phyloP scores from a whole-genome alignment of 2,888 invertebrate genomes.

The Meloe dianella region DNA sequence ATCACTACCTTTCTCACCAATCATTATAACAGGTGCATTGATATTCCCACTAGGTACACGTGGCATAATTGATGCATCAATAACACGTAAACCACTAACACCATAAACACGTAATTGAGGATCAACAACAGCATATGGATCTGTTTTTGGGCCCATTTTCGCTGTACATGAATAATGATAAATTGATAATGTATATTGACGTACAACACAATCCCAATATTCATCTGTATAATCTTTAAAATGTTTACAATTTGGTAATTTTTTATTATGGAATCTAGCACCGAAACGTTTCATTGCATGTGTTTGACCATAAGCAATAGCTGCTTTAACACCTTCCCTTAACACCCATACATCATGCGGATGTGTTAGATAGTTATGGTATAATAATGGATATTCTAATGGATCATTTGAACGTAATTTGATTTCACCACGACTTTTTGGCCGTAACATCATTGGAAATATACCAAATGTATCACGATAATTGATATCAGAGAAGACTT shows the following conservation, averaged over 20 bases:
- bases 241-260: slow-evolving; percentile 69
- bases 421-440: slow-evolving; percentile 83
- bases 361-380: slow-evolving; percentile 83
- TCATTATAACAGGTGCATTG: slow-evolving; percentile 89
- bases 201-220: slow-evolving; percentile 88
- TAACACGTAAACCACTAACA: slow-evolving; percentile 76
- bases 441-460: slow-evolving; percentile 79
- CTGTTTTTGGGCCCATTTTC: slow-evolving; percentile 83
- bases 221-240: slow-evolving; percentile 79
- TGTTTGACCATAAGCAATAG: slow-evolving; percentile 76
- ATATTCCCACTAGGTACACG: slow-evolving; percentile 88
- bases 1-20: slow-evolving; percentile 88
- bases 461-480: slow-evolving; percentile 78
- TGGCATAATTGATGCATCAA: slow-evolving; percentile 89
- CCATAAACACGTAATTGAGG: slow-evolving; percentile 79
- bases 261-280: slow-evolving; percentile 79
- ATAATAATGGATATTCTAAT: slow-evolving; percentile 89
- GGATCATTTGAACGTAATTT: slow-evolving; percentile 72
- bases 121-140: slow-evolving; percentile 81
- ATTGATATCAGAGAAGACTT: slow-evolving; percentile 79
- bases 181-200: slow-evolving; percentile 75
- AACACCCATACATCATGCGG: slow-evolving; percentile 68
- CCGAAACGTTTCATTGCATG: slow-evolving; percentile 84
- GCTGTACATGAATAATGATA: slow-evolving; percentile 83
- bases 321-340: slow-evolving; percentile 85